Base-by-base conservation (phyloP, 2,888 invertebrate genomes). In the Eremobia ochroleuca region DNA sequence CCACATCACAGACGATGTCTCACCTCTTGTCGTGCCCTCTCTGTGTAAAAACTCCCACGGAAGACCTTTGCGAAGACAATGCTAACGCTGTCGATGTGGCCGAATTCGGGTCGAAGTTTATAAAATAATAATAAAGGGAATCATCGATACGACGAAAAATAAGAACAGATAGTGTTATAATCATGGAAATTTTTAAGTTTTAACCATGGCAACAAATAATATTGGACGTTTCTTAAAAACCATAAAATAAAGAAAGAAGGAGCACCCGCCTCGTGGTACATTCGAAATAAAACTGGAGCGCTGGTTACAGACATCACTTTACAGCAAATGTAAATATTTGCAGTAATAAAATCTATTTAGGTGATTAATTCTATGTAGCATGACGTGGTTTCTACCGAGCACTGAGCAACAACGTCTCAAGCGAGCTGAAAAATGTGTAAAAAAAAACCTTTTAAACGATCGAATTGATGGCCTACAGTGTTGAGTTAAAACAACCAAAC, bases 321-420 rank as follows among this genome's bases (percentile, higher is more conserved):
- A 87, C 91, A 89, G 90, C 87, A 91, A 92, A 93, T 92, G 92
- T 94, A 94, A 95, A 95, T 94, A 94, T 95, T 95, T 94, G 92
- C 91, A 88, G 93, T 91, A 94, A 94, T 95, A 94, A 95, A 95
- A 94, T 94, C 94, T 95, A 94, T 95, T 95, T 93, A 90, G 91
- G 94, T 93, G 91, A 94, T 94, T 95, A 94, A 94, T 94, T 94
- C 92, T 93, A 93, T 92, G 89, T 90, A 91, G 88, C 89, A 91
- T 91, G 92, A 91, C 91, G 92, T 92, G 92, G 92, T 92, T 92
- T 89, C 85, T 88, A 89, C 87, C 79, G 76, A 83, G 77, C 68
- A 85, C 79, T 81, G 77, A 76, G 83, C 82, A 85, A 76, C 75
- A 79, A 80, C 82, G 76, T 86, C 85, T 87, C 81, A 71, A 83